Conservation (phyloP, 2,888 invertebrate genomes). For the Troilus luridus region DNA sequence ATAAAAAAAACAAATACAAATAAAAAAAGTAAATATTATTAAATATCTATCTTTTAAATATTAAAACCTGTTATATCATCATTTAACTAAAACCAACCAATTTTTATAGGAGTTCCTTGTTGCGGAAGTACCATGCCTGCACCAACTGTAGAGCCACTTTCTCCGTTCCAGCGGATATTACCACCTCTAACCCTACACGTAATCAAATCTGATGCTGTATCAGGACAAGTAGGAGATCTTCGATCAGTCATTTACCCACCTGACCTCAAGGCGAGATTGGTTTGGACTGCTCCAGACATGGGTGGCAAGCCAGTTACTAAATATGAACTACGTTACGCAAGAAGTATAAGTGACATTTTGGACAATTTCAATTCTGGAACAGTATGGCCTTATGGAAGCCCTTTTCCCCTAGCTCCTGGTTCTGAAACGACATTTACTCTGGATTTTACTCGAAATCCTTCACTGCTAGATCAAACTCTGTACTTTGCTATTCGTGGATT, state of each 20-base stretch:
- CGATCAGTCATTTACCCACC: conserved; percentile 70
- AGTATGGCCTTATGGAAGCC: conserved; percentile 70
- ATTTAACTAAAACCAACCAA: conserved; percentile 59
- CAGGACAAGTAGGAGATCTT: conserved; percentile 74
- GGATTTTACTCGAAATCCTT: conserved; percentile 71
- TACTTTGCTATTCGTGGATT: conserved; percentile 73
- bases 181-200: conserved; percentile 71
- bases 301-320: conserved; percentile 71
- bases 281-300: conserved; percentile 76
- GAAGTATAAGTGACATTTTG: conserved; percentile 67
- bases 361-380: conserved; percentile 67
- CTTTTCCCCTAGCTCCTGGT: conserved; percentile 72
- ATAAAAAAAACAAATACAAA: not conserved
- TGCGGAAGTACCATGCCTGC: conserved; percentile 73
- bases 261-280: conserved; percentile 72
- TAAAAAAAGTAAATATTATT: not conserved
- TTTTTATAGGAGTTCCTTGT: conserved; percentile 70
- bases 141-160: conserved; percentile 70
- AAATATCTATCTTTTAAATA: not conserved
- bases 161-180: conserved; percentile 72
- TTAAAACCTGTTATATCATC: conserved; percentile 59
- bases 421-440: conserved; percentile 72
- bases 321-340: conserved; percentile 73
- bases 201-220: conserved; percentile 66
- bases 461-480: conserved; percentile 71